A percentile compares a stretch with the other conserved stretches of the same genome.
These are phyloP conservation scores for Melanostoma scalare DNA, from an alignment of 2,888 invertebrate species.

Conservation along the genomic window DNA sequence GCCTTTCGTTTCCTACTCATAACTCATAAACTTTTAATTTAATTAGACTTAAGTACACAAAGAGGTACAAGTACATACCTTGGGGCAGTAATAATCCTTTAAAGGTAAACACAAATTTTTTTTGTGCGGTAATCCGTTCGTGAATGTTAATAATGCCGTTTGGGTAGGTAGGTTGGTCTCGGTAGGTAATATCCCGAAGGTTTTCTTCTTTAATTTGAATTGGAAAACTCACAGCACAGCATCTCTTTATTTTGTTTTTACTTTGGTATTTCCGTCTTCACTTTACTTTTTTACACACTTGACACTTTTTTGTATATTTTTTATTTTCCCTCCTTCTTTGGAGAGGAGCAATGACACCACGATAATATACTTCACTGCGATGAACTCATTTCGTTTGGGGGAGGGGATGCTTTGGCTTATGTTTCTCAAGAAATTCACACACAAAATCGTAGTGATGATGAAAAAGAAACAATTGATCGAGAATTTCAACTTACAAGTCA, in stretches of 20 bases:
- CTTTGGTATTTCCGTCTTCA: constrained; percentile 2
- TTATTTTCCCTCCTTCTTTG: background rate
- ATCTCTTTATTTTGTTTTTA: constrained; percentile 14
- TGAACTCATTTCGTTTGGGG: constrained; percentile 7
- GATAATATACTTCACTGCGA: constrained; percentile 13
- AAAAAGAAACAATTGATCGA: constrained; percentile 6
- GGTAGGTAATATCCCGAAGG: constrained; percentile 13
- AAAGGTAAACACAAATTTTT: too few relatives aligned
- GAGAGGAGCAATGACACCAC: constrained; percentile 37
- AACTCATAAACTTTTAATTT: too few relatives aligned
- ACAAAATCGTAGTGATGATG: background rate
- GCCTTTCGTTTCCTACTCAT: too few relatives aligned
- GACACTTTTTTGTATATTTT: constrained; percentile 14
- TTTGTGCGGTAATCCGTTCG: too few relatives aligned
- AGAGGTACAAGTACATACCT: too few relatives aligned
- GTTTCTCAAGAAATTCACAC: background rate
- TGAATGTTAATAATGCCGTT: too few relatives aligned
- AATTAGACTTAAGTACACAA: too few relatives aligned
- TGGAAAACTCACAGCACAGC: background rate
- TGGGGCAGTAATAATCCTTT: too few relatives aligned
- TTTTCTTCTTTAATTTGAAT: background rate
- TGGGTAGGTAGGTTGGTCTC: too few relatives aligned
- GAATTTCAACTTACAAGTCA: constrained; percentile 1
- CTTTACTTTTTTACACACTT: constrained; percentile 3
- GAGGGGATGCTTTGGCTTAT: background rate